Base-by-base conservation (phyloP, 2,888 invertebrate genomes). In the Himalopsyche kuldschensis region DNA sequence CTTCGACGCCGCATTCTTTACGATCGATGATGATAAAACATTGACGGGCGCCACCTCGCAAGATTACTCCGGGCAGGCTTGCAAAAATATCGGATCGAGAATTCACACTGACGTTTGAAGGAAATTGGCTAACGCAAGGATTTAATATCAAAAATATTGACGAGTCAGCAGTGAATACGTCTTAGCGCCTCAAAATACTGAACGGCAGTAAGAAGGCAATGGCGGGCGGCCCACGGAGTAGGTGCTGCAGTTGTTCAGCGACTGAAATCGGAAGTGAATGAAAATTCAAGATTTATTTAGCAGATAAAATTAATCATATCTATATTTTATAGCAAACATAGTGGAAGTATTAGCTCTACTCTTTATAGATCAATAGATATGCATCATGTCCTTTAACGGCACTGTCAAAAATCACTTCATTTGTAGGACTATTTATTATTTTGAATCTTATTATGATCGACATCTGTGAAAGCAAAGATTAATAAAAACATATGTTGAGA, bases 41-140 rank as follows among this genome's bases (percentile, higher is more conserved):
- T 20, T 27, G 15, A 48, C 80, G 24, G 63, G 79, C 69, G 80
- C 81, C 47, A 41, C 80, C n/a, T 84, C 82, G 24, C 80, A 81
- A 78, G 83, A 83, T 6, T 46, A 20, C 10, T 80, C 55, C 30
- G 47, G 31, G 35, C 69, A 78, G n/a, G 63, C 80, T 75, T 78
- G 31, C 47, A 79, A 84, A 20, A 80, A 69, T 24, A 75, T 80
- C 27, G 85, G 85, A 32, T 85, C 86, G 8, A 85, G 84, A 80
- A 86, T 86, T 77, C 86, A 86, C 78, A 86, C 86, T 2, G 86
- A 86, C 47, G 86, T 86, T 20, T 86, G 82, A 84, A 76, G 35
- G 41, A 76, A 76, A 32, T 31, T 79, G 79, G 32, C 76, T 41
- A 41, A 8, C 3, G 32, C 35, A 27, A 32, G 31, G 76, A n/a